Conservation (phyloP, 2,888 invertebrate genomes). For the Drosophila colorata region DNA sequence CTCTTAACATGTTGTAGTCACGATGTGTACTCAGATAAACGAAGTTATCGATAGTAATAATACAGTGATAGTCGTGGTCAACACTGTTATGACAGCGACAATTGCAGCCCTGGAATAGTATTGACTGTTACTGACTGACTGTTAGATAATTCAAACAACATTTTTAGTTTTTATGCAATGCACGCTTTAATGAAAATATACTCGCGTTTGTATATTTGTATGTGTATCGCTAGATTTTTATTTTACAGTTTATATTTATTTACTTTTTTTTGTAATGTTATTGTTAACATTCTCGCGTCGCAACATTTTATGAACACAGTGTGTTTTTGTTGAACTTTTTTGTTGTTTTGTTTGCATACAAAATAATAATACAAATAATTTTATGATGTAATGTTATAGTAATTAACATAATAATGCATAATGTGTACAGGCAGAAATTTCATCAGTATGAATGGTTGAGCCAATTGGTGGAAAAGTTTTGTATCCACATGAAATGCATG, state of each 20-base stretch:
- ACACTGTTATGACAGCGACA: no score
- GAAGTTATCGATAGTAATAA: no score
- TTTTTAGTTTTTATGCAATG: slow-evolving; percentile 53
- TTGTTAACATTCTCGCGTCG: slow-evolving; percentile 64
- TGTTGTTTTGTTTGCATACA: slow-evolving; percentile 45
- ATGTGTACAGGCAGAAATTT: slow-evolving; percentile 70
- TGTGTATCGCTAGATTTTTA: slow-evolving; percentile 76
- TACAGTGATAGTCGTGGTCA: no score
- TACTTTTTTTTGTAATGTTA: slow-evolving; percentile 57
- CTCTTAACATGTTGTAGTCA: no score
- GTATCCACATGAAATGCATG: slow-evolving; percentile 24
- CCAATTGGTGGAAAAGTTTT: slow-evolving; percentile 4
- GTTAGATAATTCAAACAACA: neutral
- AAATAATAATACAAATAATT: slow-evolving; percentile 76
- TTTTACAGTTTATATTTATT: slow-evolving; percentile 75
- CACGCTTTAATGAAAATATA: slow-evolving; percentile 67
- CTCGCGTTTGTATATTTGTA: slow-evolving; percentile 48
- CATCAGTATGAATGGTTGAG: slow-evolving; percentile 31
- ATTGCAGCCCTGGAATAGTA: no score
- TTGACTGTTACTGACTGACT: no score
- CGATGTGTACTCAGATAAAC: no score
- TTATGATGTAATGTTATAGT: slow-evolving; percentile 60
- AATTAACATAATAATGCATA: slow-evolving; percentile 70
- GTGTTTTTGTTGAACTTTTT: slow-evolving; percentile 55
- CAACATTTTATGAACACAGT: slow-evolving; percentile 70